Conservation (phyloP, 2,797 vertebrate genomes). For the Cyprinella venusta region DNA sequence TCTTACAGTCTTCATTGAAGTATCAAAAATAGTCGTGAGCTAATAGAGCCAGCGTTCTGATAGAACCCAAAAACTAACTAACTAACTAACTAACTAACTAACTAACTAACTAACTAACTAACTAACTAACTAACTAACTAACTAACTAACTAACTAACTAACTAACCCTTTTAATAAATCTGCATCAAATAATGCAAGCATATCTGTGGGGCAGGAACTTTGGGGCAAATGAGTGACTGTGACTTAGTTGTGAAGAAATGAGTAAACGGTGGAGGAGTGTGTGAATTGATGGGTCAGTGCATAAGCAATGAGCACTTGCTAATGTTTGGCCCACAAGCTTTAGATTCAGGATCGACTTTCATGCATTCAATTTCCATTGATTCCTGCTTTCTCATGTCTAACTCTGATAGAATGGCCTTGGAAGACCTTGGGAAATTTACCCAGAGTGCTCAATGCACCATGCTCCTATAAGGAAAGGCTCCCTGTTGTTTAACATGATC, state of each 20-base stretch:
- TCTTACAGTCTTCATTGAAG: no score
- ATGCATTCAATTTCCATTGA: not conserved
- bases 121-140: no score
- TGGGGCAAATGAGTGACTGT: conserved; percentile 21
- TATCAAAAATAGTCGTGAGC: no score
- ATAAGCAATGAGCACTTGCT: conserved; percentile 17
- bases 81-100: no score
- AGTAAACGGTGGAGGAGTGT: conserved; percentile 12
- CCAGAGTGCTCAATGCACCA: not conserved
- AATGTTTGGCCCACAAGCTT: not conserved
- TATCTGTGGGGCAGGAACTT: not conserved
- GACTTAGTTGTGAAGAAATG: conserved; percentile 14
- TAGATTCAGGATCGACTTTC: conserved; percentile 1
- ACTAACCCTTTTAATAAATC: not conserved
- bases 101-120: no score
- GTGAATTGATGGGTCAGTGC: conserved; percentile 8
- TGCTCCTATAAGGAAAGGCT: not conserved
- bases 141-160: no score
- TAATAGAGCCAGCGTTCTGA: no score
- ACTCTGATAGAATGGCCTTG: conserved; percentile 16
- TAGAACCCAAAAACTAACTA: no score
- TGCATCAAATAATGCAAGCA: not conserved
- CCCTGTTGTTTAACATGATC: not conserved
- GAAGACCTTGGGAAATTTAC: conserved; percentile 19
- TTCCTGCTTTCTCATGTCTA: conserved; percentile 4